Evolutionary conservation across 2,113 vertebrate genomes (phyloP).

Genomic region (Prunella fulvescens): DNA sequence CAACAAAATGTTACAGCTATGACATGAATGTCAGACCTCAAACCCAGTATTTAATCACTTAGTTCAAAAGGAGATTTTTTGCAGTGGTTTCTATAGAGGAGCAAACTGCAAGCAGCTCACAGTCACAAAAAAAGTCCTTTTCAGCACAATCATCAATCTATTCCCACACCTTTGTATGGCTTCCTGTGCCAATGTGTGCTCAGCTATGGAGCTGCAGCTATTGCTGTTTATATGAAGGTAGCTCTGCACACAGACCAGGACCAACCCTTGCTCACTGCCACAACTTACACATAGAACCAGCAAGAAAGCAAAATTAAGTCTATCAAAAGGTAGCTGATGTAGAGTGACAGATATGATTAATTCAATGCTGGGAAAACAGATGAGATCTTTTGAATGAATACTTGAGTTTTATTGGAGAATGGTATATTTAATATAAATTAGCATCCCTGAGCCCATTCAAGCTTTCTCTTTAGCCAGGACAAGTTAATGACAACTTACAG

Average conservation of each 20-base stretch:
- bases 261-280: neutral
- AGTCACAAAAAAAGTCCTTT: neutral
- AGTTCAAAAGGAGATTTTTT: constrained; percentile 26
- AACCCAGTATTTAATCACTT: constrained; percentile 25
- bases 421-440: neutral
- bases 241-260: neutral
- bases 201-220: neutral
- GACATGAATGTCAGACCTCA: constrained; percentile 22
- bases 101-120: neutral
- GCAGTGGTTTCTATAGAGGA: neutral
- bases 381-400: neutral
- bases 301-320: neutral
- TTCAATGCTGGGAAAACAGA: neutral
- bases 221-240: neutral
- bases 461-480: neutral
- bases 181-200: neutral
- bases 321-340: neutral
- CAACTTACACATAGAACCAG: neutral
- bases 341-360: neutral
- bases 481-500: neutral
- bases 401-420: neutral
- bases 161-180: neutral
- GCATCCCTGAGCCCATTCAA: neutral
- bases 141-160: neutral
- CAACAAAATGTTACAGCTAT: constrained; percentile 40